These are phyloP conservation scores for Heloderma charlesbogerti DNA, from an alignment of 2,113 vertebrate genomes.

Conservation along the genomic window DNA sequence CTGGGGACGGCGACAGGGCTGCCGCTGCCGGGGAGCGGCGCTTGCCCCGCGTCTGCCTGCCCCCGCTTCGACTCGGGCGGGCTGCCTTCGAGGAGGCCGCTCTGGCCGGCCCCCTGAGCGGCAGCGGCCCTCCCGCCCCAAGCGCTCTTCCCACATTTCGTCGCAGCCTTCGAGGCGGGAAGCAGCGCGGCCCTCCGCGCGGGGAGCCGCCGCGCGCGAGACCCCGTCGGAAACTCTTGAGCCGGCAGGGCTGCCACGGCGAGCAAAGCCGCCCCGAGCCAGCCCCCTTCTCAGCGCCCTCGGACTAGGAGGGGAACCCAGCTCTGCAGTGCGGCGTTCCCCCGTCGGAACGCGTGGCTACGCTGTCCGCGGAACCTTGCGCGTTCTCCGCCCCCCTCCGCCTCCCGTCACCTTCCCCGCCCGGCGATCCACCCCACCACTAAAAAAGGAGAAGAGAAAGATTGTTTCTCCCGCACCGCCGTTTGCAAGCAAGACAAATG, in stretches of 20 bases:
- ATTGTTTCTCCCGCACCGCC: slow-evolving; percentile 72
- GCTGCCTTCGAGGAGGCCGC: neutral
- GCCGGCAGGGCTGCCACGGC: no score
- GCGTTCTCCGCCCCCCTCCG: slow-evolving; percentile 57
- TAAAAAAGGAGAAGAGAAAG: slow-evolving; percentile 37
- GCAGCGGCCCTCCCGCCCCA: neutral
- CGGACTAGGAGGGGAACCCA: slow-evolving; percentile 40
- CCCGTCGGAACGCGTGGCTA: slow-evolving; percentile 55
- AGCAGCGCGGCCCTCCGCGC: no score
- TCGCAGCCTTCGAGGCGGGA: no score
- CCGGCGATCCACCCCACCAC: slow-evolving; percentile 70
- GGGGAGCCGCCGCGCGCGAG: no score
- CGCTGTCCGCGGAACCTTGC: neutral
- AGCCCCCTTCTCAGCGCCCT: neutral
- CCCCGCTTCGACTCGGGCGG: neutral
- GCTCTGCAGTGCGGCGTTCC: slow-evolving; percentile 24
- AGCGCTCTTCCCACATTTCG: no score
- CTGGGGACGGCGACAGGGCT: neutral
- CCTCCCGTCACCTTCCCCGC: slow-evolving; percentile 58
- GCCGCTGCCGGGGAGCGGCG: neutral
- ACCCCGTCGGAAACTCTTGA: no score
- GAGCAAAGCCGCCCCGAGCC: neutral
- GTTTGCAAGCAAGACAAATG: slow-evolving; percentile 74
- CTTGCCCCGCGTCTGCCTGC: neutral
- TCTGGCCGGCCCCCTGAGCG: neutral